Percentiles rank a stretch among this genome's conserved stretches.
These are phyloP conservation scores for Mustelus asterias DNA, from an alignment of 2,113 vertebrate species.

Conservation along the genomic window DNA sequence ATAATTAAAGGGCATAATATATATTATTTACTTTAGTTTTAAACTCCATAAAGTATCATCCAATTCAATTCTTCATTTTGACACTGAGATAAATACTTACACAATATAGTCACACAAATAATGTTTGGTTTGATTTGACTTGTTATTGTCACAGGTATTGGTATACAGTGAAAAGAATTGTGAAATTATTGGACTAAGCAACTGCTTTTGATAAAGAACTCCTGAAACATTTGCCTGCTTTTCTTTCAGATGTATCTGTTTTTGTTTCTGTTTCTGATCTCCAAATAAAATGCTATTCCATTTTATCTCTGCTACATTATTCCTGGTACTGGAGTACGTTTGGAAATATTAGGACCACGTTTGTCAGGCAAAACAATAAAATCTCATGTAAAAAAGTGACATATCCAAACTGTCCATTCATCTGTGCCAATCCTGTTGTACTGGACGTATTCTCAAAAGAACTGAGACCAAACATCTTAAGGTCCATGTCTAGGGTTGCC, in stretches of 20 bases:
- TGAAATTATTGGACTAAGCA: too few species aligned
- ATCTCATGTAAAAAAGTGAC: not conserved
- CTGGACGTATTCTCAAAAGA: too few species aligned
- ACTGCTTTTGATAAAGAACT: too few species aligned
- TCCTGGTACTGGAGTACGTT: not conserved
- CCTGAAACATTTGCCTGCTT: not conserved
- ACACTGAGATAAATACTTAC: not conserved
- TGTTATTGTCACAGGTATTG: too few species aligned
- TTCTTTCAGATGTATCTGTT: not conserved
- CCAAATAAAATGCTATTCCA: not conserved
- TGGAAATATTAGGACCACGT: not conserved
- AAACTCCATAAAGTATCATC: not conserved
- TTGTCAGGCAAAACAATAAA: not conserved
- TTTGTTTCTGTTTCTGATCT: not conserved
- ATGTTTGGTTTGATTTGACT: not conserved
- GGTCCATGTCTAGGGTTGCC: too few species aligned
- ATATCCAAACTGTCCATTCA: not conserved
- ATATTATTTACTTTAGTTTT: not conserved
- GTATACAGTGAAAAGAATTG: too few species aligned
- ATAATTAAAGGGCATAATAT: not conserved
- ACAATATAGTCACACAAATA: not conserved
- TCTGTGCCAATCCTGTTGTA: too few species aligned
- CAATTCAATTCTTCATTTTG: not conserved
- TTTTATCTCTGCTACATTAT: not conserved
- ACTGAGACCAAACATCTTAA: too few species aligned